phyloP scores from a whole-genome alignment of 2,797 vertebrate genomes.

The Chelon auratus region DNA sequence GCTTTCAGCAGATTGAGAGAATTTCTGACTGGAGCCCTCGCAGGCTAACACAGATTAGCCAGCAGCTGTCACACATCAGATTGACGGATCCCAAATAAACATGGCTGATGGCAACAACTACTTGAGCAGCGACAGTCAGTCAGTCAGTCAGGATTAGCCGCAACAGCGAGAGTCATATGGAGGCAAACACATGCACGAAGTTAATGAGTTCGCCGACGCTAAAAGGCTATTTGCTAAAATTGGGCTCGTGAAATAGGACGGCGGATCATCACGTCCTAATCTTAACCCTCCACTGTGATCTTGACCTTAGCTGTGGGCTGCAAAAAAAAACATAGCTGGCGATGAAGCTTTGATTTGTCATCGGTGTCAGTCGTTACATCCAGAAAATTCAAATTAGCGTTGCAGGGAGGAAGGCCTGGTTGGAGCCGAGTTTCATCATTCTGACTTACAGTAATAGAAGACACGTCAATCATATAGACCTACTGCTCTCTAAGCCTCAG shows the following conservation, averaged over 20 bases:
- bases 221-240: slow-evolving; percentile 50
- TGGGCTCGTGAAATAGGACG: slow-evolving; percentile 30
- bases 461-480: slow-evolving; percentile 16
- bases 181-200: slow-evolving; percentile 43
- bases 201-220: slow-evolving; percentile 65
- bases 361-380: slow-evolving; percentile 5
- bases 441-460: slow-evolving; percentile 25
- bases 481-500: not conserved
- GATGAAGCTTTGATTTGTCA: not conserved
- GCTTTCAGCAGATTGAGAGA: slow-evolving; percentile 46
- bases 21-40: slow-evolving; percentile 50
- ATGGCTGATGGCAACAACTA: slow-evolving; percentile 53
- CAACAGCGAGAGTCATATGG: slow-evolving; percentile 45
- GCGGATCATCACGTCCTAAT: slow-evolving; percentile 35
- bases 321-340: not conserved
- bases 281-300: slow-evolving; percentile 8
- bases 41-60: slow-evolving; percentile 63
- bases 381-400: slow-evolving; percentile 43
- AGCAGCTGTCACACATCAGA: slow-evolving; percentile 71
- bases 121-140: slow-evolving; percentile 59
- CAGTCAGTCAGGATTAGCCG: slow-evolving; percentile 71
- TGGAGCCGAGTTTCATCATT: slow-evolving; percentile 12
- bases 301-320: slow-evolving; percentile 6
- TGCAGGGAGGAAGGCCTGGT: not conserved
- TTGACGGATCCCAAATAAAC: slow-evolving; percentile 66